Evolutionary conservation across 1,140 invertebrate genomes (phyloP).

Genomic region (Liolophura sinensis): DNA sequence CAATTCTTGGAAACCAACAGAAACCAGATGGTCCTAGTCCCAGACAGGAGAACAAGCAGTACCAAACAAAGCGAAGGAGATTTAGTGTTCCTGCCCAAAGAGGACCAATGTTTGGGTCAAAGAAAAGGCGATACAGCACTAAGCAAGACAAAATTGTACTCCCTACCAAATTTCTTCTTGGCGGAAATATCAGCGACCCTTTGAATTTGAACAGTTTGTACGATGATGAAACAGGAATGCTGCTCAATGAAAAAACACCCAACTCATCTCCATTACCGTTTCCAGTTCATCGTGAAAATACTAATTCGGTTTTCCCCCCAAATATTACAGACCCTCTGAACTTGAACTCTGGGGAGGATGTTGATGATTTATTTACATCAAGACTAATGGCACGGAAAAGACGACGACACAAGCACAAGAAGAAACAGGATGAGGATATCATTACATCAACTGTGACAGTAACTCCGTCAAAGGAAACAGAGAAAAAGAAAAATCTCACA

Average conservation of each 20-base stretch:
- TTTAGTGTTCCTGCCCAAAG: neutral
- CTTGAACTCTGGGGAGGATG: constrained; percentile 73
- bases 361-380: constrained; percentile 60
- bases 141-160: constrained; percentile 63
- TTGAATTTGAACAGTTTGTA: constrained; percentile 91
- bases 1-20: too few relatives aligned
- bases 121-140: constrained; percentile 10
- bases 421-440: constrained; percentile 20
- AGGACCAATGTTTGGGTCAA: constrained; percentile 2
- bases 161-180: constrained; percentile 91
- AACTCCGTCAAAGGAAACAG: constrained; percentile 7
- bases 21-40: neutral
- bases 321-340: constrained; percentile 91
- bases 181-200: constrained; percentile 93
- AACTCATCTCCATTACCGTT: constrained; percentile 86
- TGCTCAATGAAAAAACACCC: constrained; percentile 82
- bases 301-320: constrained; percentile 89
- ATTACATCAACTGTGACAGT: constrained; percentile 2
- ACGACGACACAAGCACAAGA: constrained; percentile 49
- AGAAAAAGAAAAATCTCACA: constrained; percentile 27
- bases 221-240: constrained; percentile 77
- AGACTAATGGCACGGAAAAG: constrained; percentile 61
- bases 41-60: neutral
- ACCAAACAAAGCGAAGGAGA: neutral
- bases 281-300: constrained; percentile 77